A percentile compares a stretch with the other conserved stretches of the same genome.
Conservation (phyloP, 2,888 invertebrate species). For the Labia minor region DNA sequence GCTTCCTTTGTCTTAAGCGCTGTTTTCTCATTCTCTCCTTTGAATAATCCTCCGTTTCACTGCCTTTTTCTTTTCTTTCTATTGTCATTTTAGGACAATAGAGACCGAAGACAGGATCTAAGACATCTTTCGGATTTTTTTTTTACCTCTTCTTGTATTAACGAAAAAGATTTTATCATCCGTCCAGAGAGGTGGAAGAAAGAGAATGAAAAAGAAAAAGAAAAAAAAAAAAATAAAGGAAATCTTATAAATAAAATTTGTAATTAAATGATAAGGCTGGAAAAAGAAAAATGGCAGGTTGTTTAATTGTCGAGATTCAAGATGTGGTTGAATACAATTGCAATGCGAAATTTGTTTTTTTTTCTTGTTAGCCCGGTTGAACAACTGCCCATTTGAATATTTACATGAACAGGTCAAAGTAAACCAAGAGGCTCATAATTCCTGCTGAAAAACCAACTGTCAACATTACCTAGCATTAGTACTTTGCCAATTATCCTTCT, state of each 20-base stretch:
- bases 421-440: too few relatives aligned
- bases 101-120: neutral
- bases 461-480: too few relatives aligned
- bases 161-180: neutral
- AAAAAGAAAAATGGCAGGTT: neutral
- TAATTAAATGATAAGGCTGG: neutral
- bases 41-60: neutral
- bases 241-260: slow-evolving; percentile 13
- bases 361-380: too few relatives aligned
- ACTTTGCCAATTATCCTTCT: too few relatives aligned
- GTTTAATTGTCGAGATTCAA: neutral
- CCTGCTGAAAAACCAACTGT: too few relatives aligned
- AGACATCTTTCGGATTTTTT: slow-evolving; percentile 4
- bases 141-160: neutral
- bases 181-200: too few relatives aligned
- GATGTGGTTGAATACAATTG: too few relatives aligned
- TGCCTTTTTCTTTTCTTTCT: neutral
- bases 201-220: too few relatives aligned
- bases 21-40: neutral
- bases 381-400: too few relatives aligned
- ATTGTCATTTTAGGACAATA: neutral
- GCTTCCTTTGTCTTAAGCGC: neutral
- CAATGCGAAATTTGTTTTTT: too few relatives aligned
- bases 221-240: neutral
- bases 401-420: too few relatives aligned